Evolutionary conservation across 2,888 invertebrate species (phyloP).

Genomic region (Colostygia pectinataria): DNA sequence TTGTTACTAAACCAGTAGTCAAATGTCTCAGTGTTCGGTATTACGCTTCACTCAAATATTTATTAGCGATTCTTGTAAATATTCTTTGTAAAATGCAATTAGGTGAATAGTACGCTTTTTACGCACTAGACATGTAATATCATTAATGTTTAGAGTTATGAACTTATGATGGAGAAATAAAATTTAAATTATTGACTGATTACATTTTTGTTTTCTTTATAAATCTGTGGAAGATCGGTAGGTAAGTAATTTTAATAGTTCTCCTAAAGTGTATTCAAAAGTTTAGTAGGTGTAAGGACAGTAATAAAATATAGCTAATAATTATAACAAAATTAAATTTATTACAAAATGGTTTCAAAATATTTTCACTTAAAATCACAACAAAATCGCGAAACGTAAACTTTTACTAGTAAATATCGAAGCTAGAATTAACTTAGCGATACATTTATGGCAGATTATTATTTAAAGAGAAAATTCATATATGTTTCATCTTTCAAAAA

Average conservation of each 20-base stretch:
- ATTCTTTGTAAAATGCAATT: slow-evolving; percentile 56
- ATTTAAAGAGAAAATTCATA: not conserved
- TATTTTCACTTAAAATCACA: slow-evolving; percentile 62
- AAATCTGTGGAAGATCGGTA: not conserved
- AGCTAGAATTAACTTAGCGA: slow-evolving; percentile 15
- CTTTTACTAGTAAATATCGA: slow-evolving; percentile 42
- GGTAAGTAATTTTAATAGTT: too few species aligned
- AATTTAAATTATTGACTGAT: slow-evolving; percentile 74
- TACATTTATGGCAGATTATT: slow-evolving; percentile 2
- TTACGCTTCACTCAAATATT: slow-evolving; percentile 44
- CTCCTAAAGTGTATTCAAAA: too few species aligned
- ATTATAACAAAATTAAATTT: slow-evolving; percentile 60
- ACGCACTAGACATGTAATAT: slow-evolving; percentile 58
- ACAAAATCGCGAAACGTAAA: slow-evolving; percentile 46
- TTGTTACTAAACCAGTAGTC: slow-evolving; percentile 16
- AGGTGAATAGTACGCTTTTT: slow-evolving; percentile 67
- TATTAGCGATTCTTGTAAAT: slow-evolving; percentile 49
- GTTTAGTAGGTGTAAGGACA: too few species aligned
- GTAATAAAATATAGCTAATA: not conserved
- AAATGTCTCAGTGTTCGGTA: slow-evolving; percentile 24
- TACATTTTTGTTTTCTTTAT: slow-evolving; percentile 34
- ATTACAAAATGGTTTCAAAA: slow-evolving; percentile 59
- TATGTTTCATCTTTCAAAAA: slow-evolving; percentile 5
- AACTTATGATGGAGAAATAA: slow-evolving; percentile 56
- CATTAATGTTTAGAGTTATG: slow-evolving; percentile 56